Conservation (phyloP, 2,113 vertebrate species). For the Cygnus buccinator region DNA sequence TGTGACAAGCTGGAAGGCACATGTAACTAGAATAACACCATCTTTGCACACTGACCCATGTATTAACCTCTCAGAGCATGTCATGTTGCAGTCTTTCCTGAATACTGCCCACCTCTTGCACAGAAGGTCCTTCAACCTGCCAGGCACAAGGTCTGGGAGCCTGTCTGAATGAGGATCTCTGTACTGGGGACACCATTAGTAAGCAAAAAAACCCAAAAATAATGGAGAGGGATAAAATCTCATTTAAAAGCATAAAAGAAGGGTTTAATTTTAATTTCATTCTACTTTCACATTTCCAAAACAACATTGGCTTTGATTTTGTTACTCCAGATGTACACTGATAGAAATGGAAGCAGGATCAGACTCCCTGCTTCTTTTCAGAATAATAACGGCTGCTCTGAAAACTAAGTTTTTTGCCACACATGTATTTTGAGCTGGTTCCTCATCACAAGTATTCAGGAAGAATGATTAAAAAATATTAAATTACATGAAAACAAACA, state of each 20-base stretch:
- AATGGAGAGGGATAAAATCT: background rate
- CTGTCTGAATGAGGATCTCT: background rate
- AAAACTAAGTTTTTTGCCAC: conserved; percentile 27
- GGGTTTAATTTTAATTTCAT: conserved; percentile 14
- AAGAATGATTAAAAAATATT: conserved; percentile 22
- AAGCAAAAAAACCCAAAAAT: background rate
- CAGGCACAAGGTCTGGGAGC: background rate
- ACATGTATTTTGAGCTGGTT: background rate
- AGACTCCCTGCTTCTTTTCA: conserved; percentile 12
- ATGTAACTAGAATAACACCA: background rate
- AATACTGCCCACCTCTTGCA: background rate
- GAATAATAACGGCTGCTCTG: background rate
- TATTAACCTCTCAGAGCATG: background rate
- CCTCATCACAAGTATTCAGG: background rate
- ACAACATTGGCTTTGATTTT: background rate
- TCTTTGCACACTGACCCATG: background rate
- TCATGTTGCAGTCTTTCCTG: background rate
- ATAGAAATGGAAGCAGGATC: conserved; percentile 18
- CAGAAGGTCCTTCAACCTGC: background rate
- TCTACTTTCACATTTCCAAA: conserved; percentile 35
- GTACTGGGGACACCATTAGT: background rate
- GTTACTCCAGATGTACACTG: conserved; percentile 45
- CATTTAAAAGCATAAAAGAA: background rate
- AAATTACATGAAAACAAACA: conserved; percentile 40
- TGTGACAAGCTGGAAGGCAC: background rate